These are phyloP conservation scores for Lycocerus yunnanus DNA, from an alignment of 2,888 invertebrate species.

Conservation along the genomic window DNA sequence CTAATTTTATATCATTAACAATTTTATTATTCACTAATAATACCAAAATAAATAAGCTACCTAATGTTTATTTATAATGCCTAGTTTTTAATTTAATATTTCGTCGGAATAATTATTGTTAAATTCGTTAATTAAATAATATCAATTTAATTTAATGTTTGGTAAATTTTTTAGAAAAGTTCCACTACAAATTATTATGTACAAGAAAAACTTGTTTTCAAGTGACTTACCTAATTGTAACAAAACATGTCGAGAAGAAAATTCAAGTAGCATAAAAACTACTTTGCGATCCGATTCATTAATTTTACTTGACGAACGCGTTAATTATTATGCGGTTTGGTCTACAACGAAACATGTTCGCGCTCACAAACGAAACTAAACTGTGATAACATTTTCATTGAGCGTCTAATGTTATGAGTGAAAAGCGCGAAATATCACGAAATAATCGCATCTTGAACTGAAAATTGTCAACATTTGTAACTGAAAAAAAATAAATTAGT, in stretches of 20 bases:
- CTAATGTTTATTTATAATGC: neutral
- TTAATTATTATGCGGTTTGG: neutral
- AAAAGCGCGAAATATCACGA: slow-evolving; percentile 2
- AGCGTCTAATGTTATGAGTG: neutral
- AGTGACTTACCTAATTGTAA: neutral
- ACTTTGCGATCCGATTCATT: neutral
- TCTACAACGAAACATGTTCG: neutral
- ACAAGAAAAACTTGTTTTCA: neutral
- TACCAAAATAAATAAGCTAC: neutral
- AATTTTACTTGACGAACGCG: neutral
- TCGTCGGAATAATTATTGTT: neutral
- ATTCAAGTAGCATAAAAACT: neutral
- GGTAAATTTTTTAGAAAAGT: neutral
- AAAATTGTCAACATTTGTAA: neutral
- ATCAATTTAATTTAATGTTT: neutral
- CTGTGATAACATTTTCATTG: slow-evolving; percentile 3
- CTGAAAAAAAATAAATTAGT: neutral
- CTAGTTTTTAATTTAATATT: neutral
- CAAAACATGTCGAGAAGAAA: neutral
- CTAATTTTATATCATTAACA: neutral
- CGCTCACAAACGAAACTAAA: neutral
- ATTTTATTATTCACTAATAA: neutral
- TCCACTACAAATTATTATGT: neutral
- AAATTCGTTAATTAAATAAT: neutral
- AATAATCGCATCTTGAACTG: neutral